Conservation (phyloP, 2,888 invertebrate species). For the Thecocarcelia acutangulata region DNA sequence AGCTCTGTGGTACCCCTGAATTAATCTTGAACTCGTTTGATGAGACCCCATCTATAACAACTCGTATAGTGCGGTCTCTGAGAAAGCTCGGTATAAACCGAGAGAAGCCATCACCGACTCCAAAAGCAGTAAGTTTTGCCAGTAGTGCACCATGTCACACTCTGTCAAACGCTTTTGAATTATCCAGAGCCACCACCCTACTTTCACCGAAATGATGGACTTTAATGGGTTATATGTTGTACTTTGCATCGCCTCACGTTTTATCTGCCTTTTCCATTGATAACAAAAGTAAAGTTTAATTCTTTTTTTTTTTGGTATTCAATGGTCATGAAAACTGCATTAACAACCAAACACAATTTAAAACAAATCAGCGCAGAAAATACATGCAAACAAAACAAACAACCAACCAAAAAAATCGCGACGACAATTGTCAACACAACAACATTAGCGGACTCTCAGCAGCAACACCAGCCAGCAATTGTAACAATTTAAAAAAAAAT, state of each 20-base stretch:
- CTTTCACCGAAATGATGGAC: too few relatives aligned
- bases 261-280: not conserved
- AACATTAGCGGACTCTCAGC: constrained; percentile 25
- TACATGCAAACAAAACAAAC: constrained; percentile 18
- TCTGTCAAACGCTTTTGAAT: too few relatives aligned
- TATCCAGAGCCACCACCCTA: too few relatives aligned
- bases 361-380: constrained; percentile 46
- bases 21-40: too few relatives aligned
- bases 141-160: too few relatives aligned
- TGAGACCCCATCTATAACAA: too few relatives aligned
- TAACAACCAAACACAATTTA: constrained; percentile 49
- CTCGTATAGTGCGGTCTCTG: too few relatives aligned
- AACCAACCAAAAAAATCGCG: constrained; percentile 11
- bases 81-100: too few relatives aligned
- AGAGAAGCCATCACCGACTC: too few relatives aligned
- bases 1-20: too few relatives aligned
- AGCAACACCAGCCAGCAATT: constrained; percentile 65
- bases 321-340: constrained; percentile 59
- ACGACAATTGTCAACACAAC: constrained; percentile 46
- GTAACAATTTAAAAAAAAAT: constrained; percentile 47
- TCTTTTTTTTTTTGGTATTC: constrained; percentile 23
- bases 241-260: not conserved
- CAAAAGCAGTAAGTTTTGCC: too few relatives aligned
- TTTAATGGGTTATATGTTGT: too few relatives aligned
- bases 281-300: not conserved